Percentiles rank a stretch among this genome's conserved stretches.
These are phyloP conservation scores for Pelochelys cantorii DNA, from an alignment of 2,797 vertebrate species.

Conservation along the genomic window DNA sequence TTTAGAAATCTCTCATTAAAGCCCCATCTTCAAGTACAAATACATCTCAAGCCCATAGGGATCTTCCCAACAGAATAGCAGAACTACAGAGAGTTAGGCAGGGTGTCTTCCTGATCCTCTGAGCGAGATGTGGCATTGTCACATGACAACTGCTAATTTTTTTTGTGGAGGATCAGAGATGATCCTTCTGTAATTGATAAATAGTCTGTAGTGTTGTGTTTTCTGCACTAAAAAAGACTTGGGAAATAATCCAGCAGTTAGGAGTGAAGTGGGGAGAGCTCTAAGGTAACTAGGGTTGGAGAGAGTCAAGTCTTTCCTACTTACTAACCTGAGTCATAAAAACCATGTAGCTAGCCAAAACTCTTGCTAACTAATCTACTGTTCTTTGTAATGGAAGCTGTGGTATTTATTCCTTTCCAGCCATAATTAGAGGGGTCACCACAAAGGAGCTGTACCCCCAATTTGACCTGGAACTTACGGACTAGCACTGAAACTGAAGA, in stretches of 20 bases:
- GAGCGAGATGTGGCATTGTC: background rate
- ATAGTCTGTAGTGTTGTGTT: background rate
- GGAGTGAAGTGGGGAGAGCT: background rate
- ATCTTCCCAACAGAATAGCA: background rate
- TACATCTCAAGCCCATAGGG: background rate
- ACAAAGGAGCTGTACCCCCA: constrained; percentile 91
- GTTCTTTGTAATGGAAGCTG: background rate
- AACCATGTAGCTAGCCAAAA: background rate
- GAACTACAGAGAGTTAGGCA: background rate
- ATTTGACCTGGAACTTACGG: constrained; percentile 90
- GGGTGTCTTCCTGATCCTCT: background rate
- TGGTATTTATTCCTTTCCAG: constrained; percentile 78
- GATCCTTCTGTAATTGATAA: background rate
- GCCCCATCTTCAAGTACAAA: background rate
- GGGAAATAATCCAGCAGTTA: background rate
- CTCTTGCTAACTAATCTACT: background rate
- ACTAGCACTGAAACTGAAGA: constrained; percentile 75
- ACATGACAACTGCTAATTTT: background rate
- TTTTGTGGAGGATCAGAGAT: background rate
- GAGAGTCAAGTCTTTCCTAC: background rate
- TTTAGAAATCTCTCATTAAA: background rate
- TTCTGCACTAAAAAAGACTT: background rate
- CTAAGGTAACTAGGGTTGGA: background rate
- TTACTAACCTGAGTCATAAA: background rate
- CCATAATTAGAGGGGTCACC: constrained; percentile 90